Percentiles rank a stretch among this genome's conserved stretches.
Evolutionary conservation across 2,797 vertebrate genomes (phyloP).

Genomic region (Paramormyrops hopkinsi): DNA sequence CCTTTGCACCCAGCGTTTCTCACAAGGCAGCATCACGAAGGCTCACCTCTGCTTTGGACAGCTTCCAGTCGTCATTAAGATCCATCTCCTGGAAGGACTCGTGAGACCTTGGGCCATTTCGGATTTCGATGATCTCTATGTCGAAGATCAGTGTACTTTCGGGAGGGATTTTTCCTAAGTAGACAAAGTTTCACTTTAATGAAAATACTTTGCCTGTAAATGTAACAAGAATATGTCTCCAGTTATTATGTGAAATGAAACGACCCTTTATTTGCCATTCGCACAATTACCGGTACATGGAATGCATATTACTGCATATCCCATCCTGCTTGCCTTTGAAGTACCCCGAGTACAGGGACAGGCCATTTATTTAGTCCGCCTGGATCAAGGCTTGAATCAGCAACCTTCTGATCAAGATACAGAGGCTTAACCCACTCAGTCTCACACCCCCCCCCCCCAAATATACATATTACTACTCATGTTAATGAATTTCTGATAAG

Average conservation of each 20-base stretch:
- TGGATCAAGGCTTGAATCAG: not conserved
- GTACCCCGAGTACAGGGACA: not conserved
- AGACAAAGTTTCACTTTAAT: not conserved
- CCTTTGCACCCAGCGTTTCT: not conserved
- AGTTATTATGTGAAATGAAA: not conserved
- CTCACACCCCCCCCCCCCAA: not conserved
- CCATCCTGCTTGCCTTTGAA: not conserved
- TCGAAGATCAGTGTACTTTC: constrained; percentile 87
- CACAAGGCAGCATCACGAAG: not conserved
- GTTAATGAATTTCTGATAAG: not conserved
- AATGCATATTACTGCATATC: not conserved
- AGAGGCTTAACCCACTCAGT: not conserved
- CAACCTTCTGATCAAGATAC: not conserved
- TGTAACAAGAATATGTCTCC: not conserved
- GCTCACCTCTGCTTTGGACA: constrained; percentile 82
- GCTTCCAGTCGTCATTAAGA: constrained; percentile 94
- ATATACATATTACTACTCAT: not conserved
- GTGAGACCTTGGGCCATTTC: constrained; percentile 88
- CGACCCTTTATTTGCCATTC: not conserved
- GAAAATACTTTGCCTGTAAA: not conserved
- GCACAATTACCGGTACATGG: not conserved
- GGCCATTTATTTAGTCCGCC: not conserved
- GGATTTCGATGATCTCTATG: constrained; percentile 85
- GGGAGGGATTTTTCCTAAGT: constrained; percentile 83
- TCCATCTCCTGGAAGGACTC: constrained; percentile 98